Evolutionary conservation across 2,888 invertebrate species (phyloP).

Genomic region (Parnassius orleans): DNA sequence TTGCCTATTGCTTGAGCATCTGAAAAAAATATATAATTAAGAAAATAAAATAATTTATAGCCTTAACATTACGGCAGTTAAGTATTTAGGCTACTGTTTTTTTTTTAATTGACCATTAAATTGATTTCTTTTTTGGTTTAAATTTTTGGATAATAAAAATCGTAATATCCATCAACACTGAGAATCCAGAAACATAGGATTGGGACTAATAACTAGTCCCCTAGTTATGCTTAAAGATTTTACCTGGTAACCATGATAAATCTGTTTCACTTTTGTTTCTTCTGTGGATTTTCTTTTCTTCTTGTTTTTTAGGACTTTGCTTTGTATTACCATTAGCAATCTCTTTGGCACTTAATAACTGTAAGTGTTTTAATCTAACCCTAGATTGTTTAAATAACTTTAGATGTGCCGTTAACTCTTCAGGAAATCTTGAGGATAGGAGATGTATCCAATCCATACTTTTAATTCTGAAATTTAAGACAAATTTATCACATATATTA

Average conservation of each 20-base stretch:
- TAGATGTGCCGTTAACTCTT: conserved; percentile 94
- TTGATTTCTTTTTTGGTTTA: too few species aligned
- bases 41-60: too few species aligned
- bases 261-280: conserved; percentile 88
- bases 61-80: too few species aligned
- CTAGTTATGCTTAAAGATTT: conserved; percentile 6
- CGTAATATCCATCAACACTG: too few species aligned
- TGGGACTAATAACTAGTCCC: too few species aligned
- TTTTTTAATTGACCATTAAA: too few species aligned
- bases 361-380: conserved; percentile 71
- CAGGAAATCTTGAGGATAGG: conserved; percentile 91
- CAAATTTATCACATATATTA: background rate
- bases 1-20: conserved; percentile 74
- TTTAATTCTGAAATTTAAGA: conserved; percentile 79
- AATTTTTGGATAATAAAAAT: too few species aligned
- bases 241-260: conserved; percentile 83
- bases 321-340: conserved; percentile 61
- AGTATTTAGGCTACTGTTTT: too few species aligned
- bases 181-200: too few species aligned
- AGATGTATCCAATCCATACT: conserved; percentile 95
- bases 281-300: conserved; percentile 81
- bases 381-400: conserved; percentile 91
- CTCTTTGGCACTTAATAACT: conserved; percentile 69
- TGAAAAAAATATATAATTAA: conserved; percentile 38
- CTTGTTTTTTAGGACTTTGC: conserved; percentile 65